Base-by-base conservation (phyloP, 2,113 vertebrate species). In the Tenrec ecaudatus region DNA sequence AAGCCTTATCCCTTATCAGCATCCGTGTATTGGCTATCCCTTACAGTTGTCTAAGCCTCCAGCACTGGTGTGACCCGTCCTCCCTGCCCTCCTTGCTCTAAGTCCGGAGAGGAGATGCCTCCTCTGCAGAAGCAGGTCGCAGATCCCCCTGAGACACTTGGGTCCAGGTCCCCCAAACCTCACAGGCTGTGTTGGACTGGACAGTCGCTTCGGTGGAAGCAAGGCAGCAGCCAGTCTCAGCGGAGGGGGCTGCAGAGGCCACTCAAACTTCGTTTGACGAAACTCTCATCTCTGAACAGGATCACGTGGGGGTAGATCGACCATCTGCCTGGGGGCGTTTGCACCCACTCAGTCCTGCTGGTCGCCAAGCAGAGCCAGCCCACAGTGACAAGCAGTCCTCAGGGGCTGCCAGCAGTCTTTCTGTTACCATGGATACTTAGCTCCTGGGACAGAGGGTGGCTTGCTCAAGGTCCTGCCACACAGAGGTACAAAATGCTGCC, bases 211-310 rank as follows among this genome's bases (percentile, higher is more conserved):
- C 3, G 16, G 91, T 25, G 88, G 76, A 20, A 73, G 38, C 43
- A n/a, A n/a, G 38, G 62, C 64, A 95, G 93, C 40, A 95, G 76
- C 69, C 53, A 92, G 80, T 77, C 40, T 95, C 23, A 88, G 78
- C 22, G 71, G 43, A 66, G n/a, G 88, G 90, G 64, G 64, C n/a
- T 82, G n/a, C 53, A 79, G 29, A 84, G 86, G 66, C 90, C 79
- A 86, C 78, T 84, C 69, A 84, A 88, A 71, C 36, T 31, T 91
- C 82, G 82, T 77, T 68, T 69, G 79, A 82, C 64, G 91, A 92
- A 91, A 68, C 93, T 92, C 82, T 92, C 82, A 47, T 86, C 80
- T 93, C 73, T 78, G 86, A 92, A 96, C 82, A 95, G 94, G 88
- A 94, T 88, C 33, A 23, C 86, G 77, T 69, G 43, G 77, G 71